A percentile compares a stretch with the other conserved stretches of the same genome.
Conservation (phyloP, 2,888 invertebrate species). For the Arenicola marina region DNA sequence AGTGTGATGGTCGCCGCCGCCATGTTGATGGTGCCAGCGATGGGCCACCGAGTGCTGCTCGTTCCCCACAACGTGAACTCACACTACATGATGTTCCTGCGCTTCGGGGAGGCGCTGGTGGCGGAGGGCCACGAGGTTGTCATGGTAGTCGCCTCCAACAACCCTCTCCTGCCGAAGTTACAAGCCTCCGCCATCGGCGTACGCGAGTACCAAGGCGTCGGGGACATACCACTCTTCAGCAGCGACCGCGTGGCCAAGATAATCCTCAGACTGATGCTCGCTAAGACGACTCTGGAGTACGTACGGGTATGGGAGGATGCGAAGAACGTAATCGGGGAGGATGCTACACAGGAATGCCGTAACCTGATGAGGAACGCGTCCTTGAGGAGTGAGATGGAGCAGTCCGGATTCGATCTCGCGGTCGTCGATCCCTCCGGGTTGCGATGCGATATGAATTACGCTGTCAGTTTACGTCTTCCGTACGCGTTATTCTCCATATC, state of each 20-base stretch:
- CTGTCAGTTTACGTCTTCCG: no score
- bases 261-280: background rate
- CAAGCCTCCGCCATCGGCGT: background rate
- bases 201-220: background rate
- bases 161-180: background rate
- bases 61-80: background rate
- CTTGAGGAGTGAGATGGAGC: background rate
- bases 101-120: background rate
- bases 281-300: background rate
- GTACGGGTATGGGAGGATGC: no score
- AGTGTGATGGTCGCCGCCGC: no score
- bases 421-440: background rate
- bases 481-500: no score
- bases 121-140: background rate
- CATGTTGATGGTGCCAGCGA: no score
- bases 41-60: background rate
- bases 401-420: background rate
- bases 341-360: background rate
- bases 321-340: background rate
- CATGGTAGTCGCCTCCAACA: background rate
- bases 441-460: background rate
- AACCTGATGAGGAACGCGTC: background rate
- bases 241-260: background rate
- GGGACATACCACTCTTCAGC: background rate
- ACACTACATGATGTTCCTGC: background rate